Evolutionary conservation across 2,888 invertebrate genomes (phyloP).

Genomic region (Leptopilina myrica): DNA sequence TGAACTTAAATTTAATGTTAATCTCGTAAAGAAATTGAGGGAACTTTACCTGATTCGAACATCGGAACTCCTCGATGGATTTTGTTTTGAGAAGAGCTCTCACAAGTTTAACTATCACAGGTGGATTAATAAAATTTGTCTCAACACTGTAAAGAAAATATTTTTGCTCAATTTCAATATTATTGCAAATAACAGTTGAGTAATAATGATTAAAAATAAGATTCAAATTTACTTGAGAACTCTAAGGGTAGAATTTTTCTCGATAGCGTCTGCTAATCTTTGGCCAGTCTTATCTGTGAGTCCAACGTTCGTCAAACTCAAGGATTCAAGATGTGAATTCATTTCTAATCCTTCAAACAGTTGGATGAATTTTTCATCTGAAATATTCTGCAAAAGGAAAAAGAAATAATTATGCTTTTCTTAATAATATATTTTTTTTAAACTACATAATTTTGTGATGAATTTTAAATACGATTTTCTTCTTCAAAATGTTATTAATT

Average conservation of each 20-base stretch:
- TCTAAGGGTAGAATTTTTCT: conserved; percentile 87
- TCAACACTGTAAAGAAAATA: conserved; percentile 82
- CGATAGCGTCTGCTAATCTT: conserved; percentile 89
- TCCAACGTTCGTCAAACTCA: conserved; percentile 95
- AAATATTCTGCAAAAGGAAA: conserved; percentile 87
- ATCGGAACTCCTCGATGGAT: conserved; percentile 95
- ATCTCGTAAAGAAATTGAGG: not conserved
- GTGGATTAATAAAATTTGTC: conserved; percentile 97
- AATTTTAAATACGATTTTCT: no score
- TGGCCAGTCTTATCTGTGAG: conserved; percentile 92
- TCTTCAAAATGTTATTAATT: no score
- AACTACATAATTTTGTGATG: no score
- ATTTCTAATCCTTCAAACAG: conserved; percentile 91
- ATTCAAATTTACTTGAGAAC: conserved; percentile 83
- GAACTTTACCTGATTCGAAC: conserved; percentile 93
- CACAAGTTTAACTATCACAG: conserved; percentile 90
- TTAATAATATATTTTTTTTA: no score
- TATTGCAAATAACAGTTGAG: not conserved
- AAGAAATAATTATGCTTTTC: not conserved
- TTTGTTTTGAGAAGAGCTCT: conserved; percentile 91
- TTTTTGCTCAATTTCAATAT: conserved; percentile 26
- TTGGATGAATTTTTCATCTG: conserved; percentile 94
- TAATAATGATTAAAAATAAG: not conserved
- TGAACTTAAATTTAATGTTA: not conserved
- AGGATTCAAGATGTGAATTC: conserved; percentile 94